A percentile compares a stretch with the other conserved stretches of the same genome.
Evolutionary conservation across 2,797 vertebrate genomes (phyloP).

Genomic region (Gambusia yucatana): DNA sequence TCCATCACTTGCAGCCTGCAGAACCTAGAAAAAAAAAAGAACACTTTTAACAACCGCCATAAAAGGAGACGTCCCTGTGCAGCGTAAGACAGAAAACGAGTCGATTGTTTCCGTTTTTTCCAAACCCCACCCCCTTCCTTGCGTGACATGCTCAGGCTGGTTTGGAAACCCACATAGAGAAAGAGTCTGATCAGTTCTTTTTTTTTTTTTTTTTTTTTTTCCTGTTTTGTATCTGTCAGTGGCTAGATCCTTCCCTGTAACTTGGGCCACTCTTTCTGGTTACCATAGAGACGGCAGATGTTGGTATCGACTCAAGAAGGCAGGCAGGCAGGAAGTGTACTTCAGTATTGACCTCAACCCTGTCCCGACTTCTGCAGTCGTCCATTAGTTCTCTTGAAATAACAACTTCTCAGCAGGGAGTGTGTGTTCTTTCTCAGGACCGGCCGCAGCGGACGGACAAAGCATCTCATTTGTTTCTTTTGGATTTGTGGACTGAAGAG

Average conservation of each 20-base stretch:
- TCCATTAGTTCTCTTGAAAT: slow-evolving; percentile 63
- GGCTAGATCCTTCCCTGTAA: slow-evolving; percentile 18
- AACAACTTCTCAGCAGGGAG: slow-evolving; percentile 55
- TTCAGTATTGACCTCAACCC: slow-evolving; percentile 69
- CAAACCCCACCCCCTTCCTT: too few species aligned
- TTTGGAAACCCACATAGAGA: slow-evolving; percentile 34
- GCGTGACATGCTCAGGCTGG: slow-evolving; percentile 39
- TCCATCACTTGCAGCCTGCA: slow-evolving; percentile 43
- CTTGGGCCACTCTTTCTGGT: slow-evolving; percentile 63
- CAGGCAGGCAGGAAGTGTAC: slow-evolving; percentile 64
- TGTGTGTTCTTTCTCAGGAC: slow-evolving; percentile 53
- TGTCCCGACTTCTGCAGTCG: slow-evolving; percentile 39
- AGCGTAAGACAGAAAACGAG: slow-evolving; percentile 23
- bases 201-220: not conserved
- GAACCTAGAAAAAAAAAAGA: slow-evolving; percentile 37
- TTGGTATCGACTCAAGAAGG: slow-evolving; percentile 67
- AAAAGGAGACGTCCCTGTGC: slow-evolving; percentile 33
- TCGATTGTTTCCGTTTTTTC: slow-evolving; percentile 9
- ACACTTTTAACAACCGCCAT: slow-evolving; percentile 33
- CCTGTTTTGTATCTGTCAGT: not conserved
- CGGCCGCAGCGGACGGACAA: slow-evolving; percentile 43
- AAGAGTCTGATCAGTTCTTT: not conserved
- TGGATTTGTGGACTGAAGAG: slow-evolving; percentile 41
- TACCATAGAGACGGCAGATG: slow-evolving; percentile 70
- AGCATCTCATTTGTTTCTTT: slow-evolving; percentile 44